Base-by-base conservation (phyloP, 2,888 invertebrate species). In the Lobophora halterata region DNA sequence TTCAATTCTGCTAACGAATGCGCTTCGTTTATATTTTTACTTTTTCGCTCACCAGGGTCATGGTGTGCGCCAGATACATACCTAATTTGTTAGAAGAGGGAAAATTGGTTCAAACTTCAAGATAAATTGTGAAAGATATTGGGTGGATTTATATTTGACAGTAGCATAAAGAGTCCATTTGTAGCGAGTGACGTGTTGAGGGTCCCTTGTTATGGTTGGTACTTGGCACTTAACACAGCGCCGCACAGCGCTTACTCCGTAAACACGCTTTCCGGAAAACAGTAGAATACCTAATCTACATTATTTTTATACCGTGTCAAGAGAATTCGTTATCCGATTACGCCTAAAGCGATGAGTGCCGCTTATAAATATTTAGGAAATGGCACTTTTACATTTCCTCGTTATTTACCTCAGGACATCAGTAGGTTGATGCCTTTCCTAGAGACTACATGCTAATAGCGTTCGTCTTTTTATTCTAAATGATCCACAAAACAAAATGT, bases 151-250 rank as follows among this genome's bases (percentile, higher is more conserved):
- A 60, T 67, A 63, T 71, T 72, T 68, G 72, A 70, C 65, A 48
- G 59, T 56, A 58, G 61, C 66, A 70, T 71, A 75, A 75, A 74
- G 69, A 67, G 68, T 72, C 66, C 61, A 75, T 79, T 79, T 77
- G 72, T 73, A 72, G 60, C 61, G 55, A 65, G 68, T 72, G 78
- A 70, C 72, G 62, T 70, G 66, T 68, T 64, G 65, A 63, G 68
- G 61, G 68, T 54, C 59, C 53, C 62, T 70, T 79, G 72, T 79
- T 79, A 80, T 78, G 70, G 69, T 52, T 43, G 61, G 59, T 66
- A 75, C 72, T 79, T 77, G 61, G 59, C 67, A 75, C 72, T 79
- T 77, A 76, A 70, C 73, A 67, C 54, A 63, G 57, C 63, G 60
- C 64, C 61, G 52, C 49, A 52, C 40, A 44, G 55, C 55, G 54